Base-by-base conservation (phyloP, 2,888 invertebrate genomes). In the Trachelus tabidus region DNA sequence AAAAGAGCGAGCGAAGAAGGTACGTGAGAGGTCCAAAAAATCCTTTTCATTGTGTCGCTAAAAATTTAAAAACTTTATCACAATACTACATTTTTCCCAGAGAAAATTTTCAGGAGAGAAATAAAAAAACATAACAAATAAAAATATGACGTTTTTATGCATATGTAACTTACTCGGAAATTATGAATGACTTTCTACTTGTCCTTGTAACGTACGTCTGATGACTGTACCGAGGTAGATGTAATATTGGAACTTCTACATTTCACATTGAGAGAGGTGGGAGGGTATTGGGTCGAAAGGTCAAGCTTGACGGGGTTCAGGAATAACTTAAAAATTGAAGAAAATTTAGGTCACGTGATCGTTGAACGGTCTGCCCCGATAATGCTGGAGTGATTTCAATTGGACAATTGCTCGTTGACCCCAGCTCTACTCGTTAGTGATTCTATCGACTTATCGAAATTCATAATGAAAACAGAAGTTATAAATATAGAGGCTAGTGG, bases 221-320 rank as follows among this genome's bases (percentile, higher is more conserved):
- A 30, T 12, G 31, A 6, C 33, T 31, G 15, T 15, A 12, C 31
- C 15, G 31, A 12, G 33, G 31, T 11, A 34, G 12, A 2, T 33
- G 71, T 34, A 33, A 34, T 71, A 71, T 71, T 31, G 34, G 30
- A 33, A 31, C 33, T 31, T 71, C 33, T 71, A 9, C 4, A 23
- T 4, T 34, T 71, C 12, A 34, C 2, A 11, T 15, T 71, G 71
- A 31, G 71, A 31, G 12, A 71, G 12, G 31, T 33, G 9, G 37
- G 35, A 78, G 76, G 34, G 69, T 15, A 34, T 34, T 56, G 68
- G 78, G 76, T 78, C 76, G 73, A 78, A 78, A 78, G 78, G 78
- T 78, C 40, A 76, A 68, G 71, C 34, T 12, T 34, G 71, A 31
- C 71, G 12, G 31, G 12, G 31, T 23, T 31, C 71, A 34, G 12